A percentile compares a stretch with the other conserved stretches of the same genome.
Conservation (phyloP, 2,113 vertebrate species). For the Theristicus caerulescens region DNA sequence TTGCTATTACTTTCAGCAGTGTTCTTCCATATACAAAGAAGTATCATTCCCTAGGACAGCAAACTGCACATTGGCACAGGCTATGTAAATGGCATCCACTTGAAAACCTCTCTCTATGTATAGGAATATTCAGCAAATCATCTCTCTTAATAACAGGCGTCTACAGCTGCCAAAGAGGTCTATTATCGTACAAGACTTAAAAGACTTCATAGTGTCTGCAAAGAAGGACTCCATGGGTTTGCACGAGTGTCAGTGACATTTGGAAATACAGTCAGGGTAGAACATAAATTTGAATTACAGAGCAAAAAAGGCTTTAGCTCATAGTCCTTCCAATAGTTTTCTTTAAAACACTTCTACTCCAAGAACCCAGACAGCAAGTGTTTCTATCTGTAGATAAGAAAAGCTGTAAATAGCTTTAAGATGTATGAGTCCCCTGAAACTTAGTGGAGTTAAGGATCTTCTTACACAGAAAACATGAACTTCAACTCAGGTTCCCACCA, state of each 20-base stretch:
- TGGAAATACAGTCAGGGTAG: neutral
- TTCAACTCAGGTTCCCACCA: neutral
- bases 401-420: neutral
- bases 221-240: neutral
- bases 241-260: neutral
- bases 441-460: neutral
- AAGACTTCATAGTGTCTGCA: neutral
- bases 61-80: conserved; percentile 9
- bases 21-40: neutral
- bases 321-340: neutral
- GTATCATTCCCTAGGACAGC: neutral
- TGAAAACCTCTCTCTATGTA: neutral
- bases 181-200: neutral
- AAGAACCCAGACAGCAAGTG: neutral
- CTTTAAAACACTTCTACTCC: neutral
- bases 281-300: neutral
- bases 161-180: neutral
- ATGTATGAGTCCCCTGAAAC: neutral
- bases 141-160: neutral
- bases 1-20: neutral
- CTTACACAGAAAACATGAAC: neutral
- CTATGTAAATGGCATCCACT: neutral
- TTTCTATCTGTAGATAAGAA: neutral
- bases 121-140: neutral
- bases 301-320: neutral